These are phyloP conservation scores for Micromussa lordhowensis DNA, from an alignment of 92 coral and sea anemone genomes.

Conservation along the genomic window DNA sequence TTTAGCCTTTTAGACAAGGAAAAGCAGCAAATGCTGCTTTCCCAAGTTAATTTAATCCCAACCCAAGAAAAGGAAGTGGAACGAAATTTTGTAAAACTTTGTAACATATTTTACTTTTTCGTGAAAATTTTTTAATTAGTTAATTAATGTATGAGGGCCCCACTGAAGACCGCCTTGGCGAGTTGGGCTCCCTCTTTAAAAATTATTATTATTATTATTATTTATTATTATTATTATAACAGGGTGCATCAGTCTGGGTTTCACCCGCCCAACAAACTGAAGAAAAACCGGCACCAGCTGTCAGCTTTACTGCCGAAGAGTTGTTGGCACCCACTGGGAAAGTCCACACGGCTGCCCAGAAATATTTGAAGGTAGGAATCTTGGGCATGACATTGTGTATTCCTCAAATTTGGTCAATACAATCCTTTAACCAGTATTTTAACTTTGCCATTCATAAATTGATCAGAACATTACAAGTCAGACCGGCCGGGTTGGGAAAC, in stretches of 20 bases:
- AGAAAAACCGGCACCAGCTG: not conserved
- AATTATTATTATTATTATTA: too few species aligned
- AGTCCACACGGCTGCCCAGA: constrained; percentile 4
- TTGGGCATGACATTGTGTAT: not conserved
- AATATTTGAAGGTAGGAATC: constrained; percentile 19
- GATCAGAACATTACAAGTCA: too few species aligned
- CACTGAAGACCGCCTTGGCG: too few species aligned
- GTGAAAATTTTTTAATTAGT: too few species aligned
- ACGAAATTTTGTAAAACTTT: too few species aligned
- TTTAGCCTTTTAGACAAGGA: constrained; percentile 18
- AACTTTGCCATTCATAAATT: constrained; percentile 1
- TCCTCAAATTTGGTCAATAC: too few species aligned
- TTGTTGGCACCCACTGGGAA: constrained; percentile 5
- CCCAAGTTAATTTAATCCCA: constrained; percentile 16
- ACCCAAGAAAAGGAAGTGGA: constrained; percentile 8
- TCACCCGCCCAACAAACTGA: not conserved
- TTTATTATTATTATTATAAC: too few species aligned
- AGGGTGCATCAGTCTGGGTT: not conserved
- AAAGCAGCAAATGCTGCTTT: constrained; percentile 24
- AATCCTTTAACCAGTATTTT: not conserved
- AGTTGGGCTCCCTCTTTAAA: too few species aligned
- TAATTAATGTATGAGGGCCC: too few species aligned
- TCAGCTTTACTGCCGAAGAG: constrained; percentile 20
- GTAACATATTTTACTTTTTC: too few species aligned
- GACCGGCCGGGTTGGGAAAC: too few species aligned